Conservation (phyloP, 2,113 vertebrate genomes). For the Opisthocomus hoazin region DNA sequence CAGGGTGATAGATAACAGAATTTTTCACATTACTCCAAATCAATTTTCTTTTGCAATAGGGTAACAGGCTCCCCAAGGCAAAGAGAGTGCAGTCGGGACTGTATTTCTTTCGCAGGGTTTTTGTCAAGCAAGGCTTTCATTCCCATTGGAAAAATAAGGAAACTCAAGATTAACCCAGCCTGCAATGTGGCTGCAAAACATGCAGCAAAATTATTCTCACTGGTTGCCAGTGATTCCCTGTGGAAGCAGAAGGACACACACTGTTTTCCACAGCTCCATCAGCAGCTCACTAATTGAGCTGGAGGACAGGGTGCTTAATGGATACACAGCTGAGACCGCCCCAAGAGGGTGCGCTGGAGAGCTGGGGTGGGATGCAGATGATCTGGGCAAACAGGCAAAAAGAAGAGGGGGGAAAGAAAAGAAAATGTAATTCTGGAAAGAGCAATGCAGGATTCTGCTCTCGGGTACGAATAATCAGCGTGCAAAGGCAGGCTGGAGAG, state of each 20-base stretch:
- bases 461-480: background rate
- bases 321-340: background rate
- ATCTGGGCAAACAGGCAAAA: background rate
- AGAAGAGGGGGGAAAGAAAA: fast-evolving
- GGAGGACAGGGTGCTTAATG: background rate
- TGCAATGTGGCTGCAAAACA: background rate
- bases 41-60: background rate
- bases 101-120: background rate
- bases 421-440: background rate
- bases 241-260: background rate
- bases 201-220: background rate
- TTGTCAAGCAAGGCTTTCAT: background rate
- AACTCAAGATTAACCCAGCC: background rate
- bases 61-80: background rate
- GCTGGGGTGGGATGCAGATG: background rate
- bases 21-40: background rate
- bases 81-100: background rate
- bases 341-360: background rate
- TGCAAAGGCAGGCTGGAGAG: background rate
- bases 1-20: background rate
- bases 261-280: background rate
- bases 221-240: fast-evolving
- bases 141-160: background rate
- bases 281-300: background rate
- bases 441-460: background rate